Percentiles rank a stretch among this genome's conserved stretches.
These are phyloP conservation scores for Drosophila kambysellisi DNA, from an alignment of 2,888 invertebrate genomes.

Conservation along the genomic window DNA sequence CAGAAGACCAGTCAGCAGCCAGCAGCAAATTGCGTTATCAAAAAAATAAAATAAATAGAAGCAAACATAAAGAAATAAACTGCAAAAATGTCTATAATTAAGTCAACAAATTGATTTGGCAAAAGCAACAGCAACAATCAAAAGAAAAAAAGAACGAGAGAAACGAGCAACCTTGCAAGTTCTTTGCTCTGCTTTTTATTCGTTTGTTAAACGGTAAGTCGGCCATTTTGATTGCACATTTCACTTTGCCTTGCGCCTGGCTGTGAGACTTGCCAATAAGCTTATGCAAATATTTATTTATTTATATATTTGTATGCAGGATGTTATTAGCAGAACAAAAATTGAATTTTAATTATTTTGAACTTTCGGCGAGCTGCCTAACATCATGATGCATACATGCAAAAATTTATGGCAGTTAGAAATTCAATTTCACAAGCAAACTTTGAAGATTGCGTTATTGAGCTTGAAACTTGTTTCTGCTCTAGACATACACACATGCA, in stretches of 20 bases:
- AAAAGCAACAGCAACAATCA: conserved; percentile 20
- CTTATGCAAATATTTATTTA: not conserved
- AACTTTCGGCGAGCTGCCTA: conserved; percentile 32
- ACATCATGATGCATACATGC: conserved; percentile 1
- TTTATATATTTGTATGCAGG: not conserved
- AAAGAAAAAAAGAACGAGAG: conserved; percentile 4
- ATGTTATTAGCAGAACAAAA: conserved; percentile 16
- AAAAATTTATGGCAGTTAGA: conserved; percentile 47
- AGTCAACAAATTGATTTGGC: conserved; percentile 46
- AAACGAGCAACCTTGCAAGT: conserved; percentile 40
- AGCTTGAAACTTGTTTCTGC: conserved; percentile 55
- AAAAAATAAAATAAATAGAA: not conserved
- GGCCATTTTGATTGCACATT: conserved; percentile 68
- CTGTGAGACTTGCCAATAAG: conserved; percentile 16
- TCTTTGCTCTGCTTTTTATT: conserved; percentile 44
- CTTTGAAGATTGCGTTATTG: conserved; percentile 35
- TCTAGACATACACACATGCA: not conserved
- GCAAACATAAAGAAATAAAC: conserved; percentile 43
- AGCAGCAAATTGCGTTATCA: conserved; percentile 55
- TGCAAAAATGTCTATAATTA: conserved; percentile 59
- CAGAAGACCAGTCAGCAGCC: conserved; percentile 22
- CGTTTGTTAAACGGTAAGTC: conserved; percentile 68
- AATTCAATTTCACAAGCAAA: conserved; percentile 46
- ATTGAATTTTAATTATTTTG: conserved; percentile 46
- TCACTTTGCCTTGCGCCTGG: conserved; percentile 27